Evolutionary conservation across 2,113 vertebrate genomes (phyloP).

Genomic region (Muntiacus reevesi): DNA sequence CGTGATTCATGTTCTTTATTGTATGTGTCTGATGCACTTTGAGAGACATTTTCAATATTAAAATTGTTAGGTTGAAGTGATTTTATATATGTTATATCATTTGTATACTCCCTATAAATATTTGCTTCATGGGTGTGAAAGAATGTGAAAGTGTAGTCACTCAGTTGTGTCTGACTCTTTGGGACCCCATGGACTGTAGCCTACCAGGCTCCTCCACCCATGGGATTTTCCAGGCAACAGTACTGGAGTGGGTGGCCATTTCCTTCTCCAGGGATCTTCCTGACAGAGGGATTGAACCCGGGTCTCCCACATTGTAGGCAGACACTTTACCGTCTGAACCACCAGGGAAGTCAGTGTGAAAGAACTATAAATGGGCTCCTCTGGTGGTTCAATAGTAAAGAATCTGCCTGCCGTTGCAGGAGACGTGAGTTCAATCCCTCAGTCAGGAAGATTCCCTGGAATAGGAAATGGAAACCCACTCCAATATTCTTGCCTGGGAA

Average conservation of each 20-base stretch:
- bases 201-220: not conserved
- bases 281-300: rapidly evolving
- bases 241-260: not conserved
- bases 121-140: not conserved
- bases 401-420: not conserved
- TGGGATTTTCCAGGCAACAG: not conserved
- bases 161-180: rapidly evolving
- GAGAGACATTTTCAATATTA: not conserved
- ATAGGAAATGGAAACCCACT: not conserved
- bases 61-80: not conserved
- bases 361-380: not conserved
- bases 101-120: not conserved
- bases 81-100: not conserved
- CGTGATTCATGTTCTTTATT: not conserved
- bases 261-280: not conserved
- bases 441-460: not conserved
- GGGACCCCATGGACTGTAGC: rapidly evolving
- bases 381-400: not conserved
- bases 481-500: not conserved
- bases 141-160: not conserved
- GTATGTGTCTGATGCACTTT: not conserved
- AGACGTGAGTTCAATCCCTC: not conserved
- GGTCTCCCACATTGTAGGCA: rapidly evolving
- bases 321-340: not conserved
- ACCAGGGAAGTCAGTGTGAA: not conserved